phyloP scores from a whole-genome alignment of 2,888 invertebrate genomes.

The Eurytoma adleriae region DNA sequence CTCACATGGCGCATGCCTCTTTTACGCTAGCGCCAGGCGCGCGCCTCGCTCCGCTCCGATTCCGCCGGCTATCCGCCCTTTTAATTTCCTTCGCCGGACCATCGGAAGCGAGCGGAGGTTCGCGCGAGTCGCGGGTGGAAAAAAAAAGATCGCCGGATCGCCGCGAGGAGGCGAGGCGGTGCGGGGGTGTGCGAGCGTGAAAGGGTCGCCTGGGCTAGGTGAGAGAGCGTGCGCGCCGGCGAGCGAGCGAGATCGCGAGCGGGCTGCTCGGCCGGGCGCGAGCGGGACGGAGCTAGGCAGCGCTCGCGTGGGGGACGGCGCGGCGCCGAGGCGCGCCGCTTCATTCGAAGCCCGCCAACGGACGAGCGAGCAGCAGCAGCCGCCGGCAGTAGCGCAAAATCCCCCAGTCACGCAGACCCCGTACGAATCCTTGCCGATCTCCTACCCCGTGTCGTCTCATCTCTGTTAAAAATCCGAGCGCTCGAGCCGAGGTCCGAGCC shows the following conservation, averaged over 20 bases:
- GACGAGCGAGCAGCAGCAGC: constrained; percentile 71
- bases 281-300: background rate
- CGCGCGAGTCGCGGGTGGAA: background rate
- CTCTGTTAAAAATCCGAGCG: background rate
- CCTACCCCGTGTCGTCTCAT: background rate
- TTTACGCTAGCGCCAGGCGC: constrained; percentile 27
- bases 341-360: constrained; percentile 76
- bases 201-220: constrained; percentile 11
- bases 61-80: background rate
- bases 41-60: background rate
- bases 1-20: constrained; percentile 51
- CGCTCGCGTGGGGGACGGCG: constrained; percentile 50
- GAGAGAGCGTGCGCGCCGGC: constrained; percentile 32
- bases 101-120: background rate
- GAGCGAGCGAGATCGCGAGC: constrained; percentile 52
- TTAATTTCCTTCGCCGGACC: background rate
- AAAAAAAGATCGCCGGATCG: background rate
- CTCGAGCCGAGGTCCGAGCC: background rate
- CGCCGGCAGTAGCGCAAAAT: too few species aligned
- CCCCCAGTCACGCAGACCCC: background rate
- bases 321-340: constrained; percentile 50
- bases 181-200: background rate
- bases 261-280: constrained; percentile 45
- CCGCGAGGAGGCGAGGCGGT: background rate
- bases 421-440: background rate